Conservation (phyloP, 2,113 vertebrate species). For the Notothenia rossii region DNA sequence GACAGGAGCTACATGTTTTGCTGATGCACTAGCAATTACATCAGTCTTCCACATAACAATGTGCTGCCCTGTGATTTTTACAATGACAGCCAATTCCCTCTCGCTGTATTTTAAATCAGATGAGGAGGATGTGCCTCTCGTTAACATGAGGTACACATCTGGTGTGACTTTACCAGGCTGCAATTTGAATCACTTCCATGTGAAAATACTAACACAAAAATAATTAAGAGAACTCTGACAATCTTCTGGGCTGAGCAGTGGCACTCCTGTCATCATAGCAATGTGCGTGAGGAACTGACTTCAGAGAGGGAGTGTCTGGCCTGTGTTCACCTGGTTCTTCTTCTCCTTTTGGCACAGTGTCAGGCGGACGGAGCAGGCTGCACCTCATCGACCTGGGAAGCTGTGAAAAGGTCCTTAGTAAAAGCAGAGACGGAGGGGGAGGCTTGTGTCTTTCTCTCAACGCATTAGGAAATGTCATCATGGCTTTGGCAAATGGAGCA, state of each 20-base stretch:
- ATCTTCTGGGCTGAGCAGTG: slow-evolving; percentile 30
- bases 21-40: slow-evolving; percentile 48
- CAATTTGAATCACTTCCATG: slow-evolving; percentile 63
- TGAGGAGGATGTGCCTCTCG: slow-evolving; percentile 9
- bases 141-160: slow-evolving; percentile 46
- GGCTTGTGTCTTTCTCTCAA: slow-evolving; percentile 91
- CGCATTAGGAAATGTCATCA: slow-evolving; percentile 94
- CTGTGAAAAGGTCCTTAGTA: slow-evolving; percentile 90
- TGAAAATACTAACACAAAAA: slow-evolving; percentile 63
- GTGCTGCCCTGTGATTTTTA: slow-evolving; percentile 17
- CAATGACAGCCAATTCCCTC: slow-evolving; percentile 14
- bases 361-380: slow-evolving; percentile 94
- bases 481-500: slow-evolving; percentile 95
- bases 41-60: slow-evolving; percentile 36
- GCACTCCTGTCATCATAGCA: slow-evolving; percentile 41
- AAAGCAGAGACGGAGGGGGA: slow-evolving; percentile 89
- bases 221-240: slow-evolving; percentile 66
- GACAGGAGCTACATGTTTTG: slow-evolving; percentile 45
- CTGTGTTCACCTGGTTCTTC: slow-evolving; percentile 47
- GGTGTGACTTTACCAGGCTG: slow-evolving; percentile 35
- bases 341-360: slow-evolving; percentile 68
- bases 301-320: slow-evolving; percentile 51
- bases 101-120: slow-evolving; percentile 35
- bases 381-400: slow-evolving; percentile 97
- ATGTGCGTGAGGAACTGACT: slow-evolving; percentile 38